Percentiles rank a stretch among this genome's conserved stretches.
Evolutionary conservation across 2,113 vertebrate genomes (phyloP).

Genomic region (Capreolus pygargus): DNA sequence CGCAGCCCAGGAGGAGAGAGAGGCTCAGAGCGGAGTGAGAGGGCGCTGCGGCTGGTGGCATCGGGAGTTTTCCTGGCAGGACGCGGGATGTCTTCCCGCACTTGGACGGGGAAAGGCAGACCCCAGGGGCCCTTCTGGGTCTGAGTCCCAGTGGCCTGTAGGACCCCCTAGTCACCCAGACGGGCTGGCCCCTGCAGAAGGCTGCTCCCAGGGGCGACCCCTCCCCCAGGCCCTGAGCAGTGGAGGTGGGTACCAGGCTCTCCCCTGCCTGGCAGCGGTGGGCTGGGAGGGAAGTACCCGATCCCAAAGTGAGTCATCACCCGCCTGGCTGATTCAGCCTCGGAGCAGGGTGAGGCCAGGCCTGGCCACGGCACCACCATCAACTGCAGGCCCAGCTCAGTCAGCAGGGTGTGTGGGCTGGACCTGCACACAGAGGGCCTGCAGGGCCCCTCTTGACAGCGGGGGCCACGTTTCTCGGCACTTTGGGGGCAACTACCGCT

Average conservation of each 20-base stretch:
- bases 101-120: background rate
- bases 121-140: background rate
- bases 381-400: background rate
- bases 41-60: background rate
- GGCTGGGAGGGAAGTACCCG: background rate
- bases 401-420: background rate
- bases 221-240: background rate
- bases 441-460: background rate
- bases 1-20: background rate
- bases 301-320: constrained; percentile 45
- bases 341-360: background rate
- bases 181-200: fast-evolving
- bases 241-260: background rate
- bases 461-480: background rate
- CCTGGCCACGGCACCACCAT: background rate
- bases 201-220: background rate
- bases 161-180: background rate
- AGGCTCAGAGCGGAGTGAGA: background rate
- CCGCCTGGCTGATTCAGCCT: background rate
- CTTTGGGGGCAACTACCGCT: background rate
- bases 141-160: background rate
- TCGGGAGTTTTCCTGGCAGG: background rate
- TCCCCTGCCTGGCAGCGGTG: background rate
- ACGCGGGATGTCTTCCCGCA: background rate
- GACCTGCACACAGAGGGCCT: background rate